Evolutionary conservation across 1,140 invertebrate species (phyloP).

Genomic region (Acromyrmex charruanus): DNA sequence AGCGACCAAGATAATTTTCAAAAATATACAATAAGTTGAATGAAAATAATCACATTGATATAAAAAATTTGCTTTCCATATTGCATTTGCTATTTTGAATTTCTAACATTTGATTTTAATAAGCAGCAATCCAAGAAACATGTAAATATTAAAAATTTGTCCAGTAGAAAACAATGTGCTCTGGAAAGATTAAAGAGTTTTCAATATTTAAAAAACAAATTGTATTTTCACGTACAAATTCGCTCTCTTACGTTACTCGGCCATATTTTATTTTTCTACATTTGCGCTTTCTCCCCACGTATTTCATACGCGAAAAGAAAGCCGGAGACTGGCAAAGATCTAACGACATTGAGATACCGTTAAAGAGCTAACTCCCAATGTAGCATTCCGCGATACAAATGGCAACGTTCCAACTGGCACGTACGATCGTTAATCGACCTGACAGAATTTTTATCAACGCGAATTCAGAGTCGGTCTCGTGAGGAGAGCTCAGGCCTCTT

Average conservation of each 20-base stretch:
- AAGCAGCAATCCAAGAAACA: no score
- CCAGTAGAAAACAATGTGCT: no score
- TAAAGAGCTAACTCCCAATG: constrained; percentile 48
- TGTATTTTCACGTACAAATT: not conserved
- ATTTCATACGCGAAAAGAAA: constrained; percentile 43
- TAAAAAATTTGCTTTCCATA: no score
- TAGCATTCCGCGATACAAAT: constrained; percentile 49
- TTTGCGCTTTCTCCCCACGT: not conserved
- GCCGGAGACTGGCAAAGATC: not conserved
- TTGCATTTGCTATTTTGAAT: no score
- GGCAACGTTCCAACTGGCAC: constrained; percentile 65
- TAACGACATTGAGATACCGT: constrained; percentile 35
- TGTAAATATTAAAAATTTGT: no score
- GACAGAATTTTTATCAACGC: constrained; percentile 65
- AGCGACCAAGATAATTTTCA: not conserved
- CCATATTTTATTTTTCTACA: not conserved
- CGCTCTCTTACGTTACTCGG: not conserved
- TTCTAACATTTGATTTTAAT: no score
- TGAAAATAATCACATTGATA: no score
- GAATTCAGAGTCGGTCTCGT: constrained; percentile 50
- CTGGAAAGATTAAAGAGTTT: not conserved
- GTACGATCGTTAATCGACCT: constrained; percentile 62
- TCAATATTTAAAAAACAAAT: constrained; percentile 8
- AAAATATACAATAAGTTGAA: no score
- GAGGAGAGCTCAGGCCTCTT: constrained; percentile 26